These are phyloP conservation scores for Hylaeus anthracinus DNA, from an alignment of 1,140 invertebrate genomes.

Conservation along the genomic window DNA sequence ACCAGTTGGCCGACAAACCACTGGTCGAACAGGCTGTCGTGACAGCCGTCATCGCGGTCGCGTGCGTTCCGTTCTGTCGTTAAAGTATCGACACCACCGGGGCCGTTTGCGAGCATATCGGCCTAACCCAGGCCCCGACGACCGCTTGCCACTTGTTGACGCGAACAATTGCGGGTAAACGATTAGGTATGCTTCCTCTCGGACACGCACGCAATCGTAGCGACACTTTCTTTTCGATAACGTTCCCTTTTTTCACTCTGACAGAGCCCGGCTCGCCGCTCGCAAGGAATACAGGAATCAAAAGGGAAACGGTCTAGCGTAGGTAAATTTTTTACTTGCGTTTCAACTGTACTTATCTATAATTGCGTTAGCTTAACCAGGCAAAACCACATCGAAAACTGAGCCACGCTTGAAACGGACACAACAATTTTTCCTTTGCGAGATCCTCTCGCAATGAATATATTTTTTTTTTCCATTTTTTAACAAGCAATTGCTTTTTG, in stretches of 20 bases:
- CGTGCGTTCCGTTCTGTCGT: slow-evolving; percentile 51
- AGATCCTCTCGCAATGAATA: too few species aligned
- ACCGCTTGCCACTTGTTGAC: slow-evolving; percentile 59
- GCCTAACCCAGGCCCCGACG: slow-evolving; percentile 1
- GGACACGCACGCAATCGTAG: slow-evolving; percentile 29
- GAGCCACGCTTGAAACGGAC: too few species aligned
- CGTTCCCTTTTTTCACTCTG: not conserved
- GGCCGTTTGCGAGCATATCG: slow-evolving; percentile 38
- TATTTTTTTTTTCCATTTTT: too few species aligned
- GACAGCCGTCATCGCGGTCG: slow-evolving; percentile 33
- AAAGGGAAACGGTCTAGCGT: too few species aligned
- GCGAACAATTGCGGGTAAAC: slow-evolving; percentile 48
- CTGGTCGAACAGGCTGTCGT: slow-evolving; percentile 1
- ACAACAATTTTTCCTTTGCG: too few species aligned
- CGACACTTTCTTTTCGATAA: slow-evolving; percentile 1
- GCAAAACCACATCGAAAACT: too few species aligned
- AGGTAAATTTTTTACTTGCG: too few species aligned
- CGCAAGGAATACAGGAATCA: too few species aligned
- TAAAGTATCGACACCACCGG: slow-evolving; percentile 49
- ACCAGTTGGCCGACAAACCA: not conserved
- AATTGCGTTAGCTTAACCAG: too few species aligned
- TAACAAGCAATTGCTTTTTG: too few species aligned
- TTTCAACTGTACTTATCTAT: too few species aligned
- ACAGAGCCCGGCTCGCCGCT: too few species aligned
- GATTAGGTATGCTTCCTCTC: slow-evolving; percentile 43